Evolutionary conservation across 2,113 vertebrate genomes (phyloP), one percentile per base, ranked within the genome.

Genomic region (Guaruba guarouba): DNA sequence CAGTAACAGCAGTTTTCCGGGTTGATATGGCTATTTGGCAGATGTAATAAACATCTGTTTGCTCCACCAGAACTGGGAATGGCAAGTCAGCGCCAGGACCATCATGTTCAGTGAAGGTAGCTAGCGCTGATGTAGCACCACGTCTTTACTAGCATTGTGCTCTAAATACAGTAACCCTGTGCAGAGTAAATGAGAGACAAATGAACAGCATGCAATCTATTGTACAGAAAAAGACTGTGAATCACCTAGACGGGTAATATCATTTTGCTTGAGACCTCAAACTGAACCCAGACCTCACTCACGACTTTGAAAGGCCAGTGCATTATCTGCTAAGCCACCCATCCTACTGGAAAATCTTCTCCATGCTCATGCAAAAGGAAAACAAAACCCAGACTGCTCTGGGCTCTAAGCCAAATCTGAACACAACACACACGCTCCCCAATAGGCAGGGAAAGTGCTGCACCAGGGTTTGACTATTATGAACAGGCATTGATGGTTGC

Each of bases 261-360:
- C 22, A 35, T 84, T 88, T 92, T 78, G 24, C 74, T 85, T 41
- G 67, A 93, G 90, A 85, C 93, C 92, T 93, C 62, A 48, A 51
- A 63, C 70, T 96, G 96, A 97, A 95, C 95, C 86, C 92, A 90
- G 67, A 62, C 82, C 92, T 49, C 4, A 3, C 54, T 92, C 55
- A 68, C 17, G 33, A 19, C 49, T 82, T 77, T 82, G 86, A 96
- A 95, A 93, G 90, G 84, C 87, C 55, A 87, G 61, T 80, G 86
- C 88, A 79, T 96, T 95, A 92, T 82, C 87, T 86, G n/a, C 41
- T 93, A 96, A 96, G 92, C 92, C 84, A 55, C 86, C 66, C 71
- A 91, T 92, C 82, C 95, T 92, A 55, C 91, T 88, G 92, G 91
- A 95, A 97, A 91, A 96, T 93, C 75, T 96, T 90, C 52, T 84